Base-by-base conservation (phyloP, 2,797 vertebrate genomes). In the Syngnathus acus region DNA sequence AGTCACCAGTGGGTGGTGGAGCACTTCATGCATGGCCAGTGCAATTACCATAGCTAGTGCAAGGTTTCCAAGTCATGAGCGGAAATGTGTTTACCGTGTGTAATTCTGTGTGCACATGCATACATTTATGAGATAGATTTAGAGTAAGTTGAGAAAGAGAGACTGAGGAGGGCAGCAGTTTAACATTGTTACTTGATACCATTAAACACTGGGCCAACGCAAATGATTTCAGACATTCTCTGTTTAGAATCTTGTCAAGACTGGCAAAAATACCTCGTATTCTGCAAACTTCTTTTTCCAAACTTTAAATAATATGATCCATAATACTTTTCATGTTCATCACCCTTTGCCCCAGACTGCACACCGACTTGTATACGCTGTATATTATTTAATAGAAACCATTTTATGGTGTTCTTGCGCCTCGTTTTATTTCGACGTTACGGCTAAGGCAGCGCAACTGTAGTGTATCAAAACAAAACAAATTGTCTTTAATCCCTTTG, bases 381-480 rank as follows among this genome's bases (percentile, higher is more conserved):
- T 51, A 21, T 51, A 21, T 51, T 63, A 85, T 84, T 86, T 76
- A 83, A 82, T 70, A 68, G 5, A 38, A 42, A 72, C 70, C 40
- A 19, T 78, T 74, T 79, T 72, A 77, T 73, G 55, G 62, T 63
- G 3, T 71, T 76, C 76, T 64, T 23, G 50, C 53, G 75, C 53
- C 48, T 55, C 71, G 11, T 81, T 72, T 73, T 69, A 79, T 72
- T 78, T 69, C 70, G 67, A 13, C 0, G 73, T 60, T 66, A 3
- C 1, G 48, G 37, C 40, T 77, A 67, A 81, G 79, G 67, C 77
- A 54, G 16, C 73, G 74, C 70, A 82, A 85, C 71, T 71, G 66
- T 38, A 62, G 74, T 65, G 71, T 74, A 76, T 80, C 80, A 83
- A 84, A 86, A 86, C 84, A 84, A 82, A 80, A 55, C 54, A 67